phyloP scores from a whole-genome alignment of 1,140 invertebrate species.

The Propsilocerus akamusi region DNA sequence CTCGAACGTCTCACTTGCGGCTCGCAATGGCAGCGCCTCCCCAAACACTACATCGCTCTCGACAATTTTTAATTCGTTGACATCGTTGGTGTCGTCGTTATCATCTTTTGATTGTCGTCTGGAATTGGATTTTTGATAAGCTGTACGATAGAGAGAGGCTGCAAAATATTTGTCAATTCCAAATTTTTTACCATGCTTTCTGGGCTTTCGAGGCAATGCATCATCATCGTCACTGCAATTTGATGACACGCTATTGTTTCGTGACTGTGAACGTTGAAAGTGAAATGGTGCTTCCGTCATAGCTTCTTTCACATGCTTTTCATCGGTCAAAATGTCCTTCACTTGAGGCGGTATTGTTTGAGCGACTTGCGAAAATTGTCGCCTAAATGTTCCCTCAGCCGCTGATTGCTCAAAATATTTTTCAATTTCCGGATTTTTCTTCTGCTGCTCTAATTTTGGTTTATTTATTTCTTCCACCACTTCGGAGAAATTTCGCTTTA shows the following conservation, averaged over 20 bases:
- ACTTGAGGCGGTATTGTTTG: background rate
- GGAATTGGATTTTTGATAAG: background rate
- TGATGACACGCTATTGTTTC: background rate
- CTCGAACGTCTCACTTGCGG: background rate
- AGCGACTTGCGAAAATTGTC: background rate
- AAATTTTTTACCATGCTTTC: background rate
- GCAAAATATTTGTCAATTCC: background rate
- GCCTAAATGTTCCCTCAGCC: background rate
- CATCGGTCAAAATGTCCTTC: background rate
- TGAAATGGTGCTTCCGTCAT: background rate
- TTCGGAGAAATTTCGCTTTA: background rate
- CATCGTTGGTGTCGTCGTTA: background rate
- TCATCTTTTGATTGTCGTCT: no score
- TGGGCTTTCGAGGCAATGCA: background rate
- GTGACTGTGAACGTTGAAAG: background rate
- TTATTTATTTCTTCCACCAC: background rate
- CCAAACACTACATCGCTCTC: background rate
- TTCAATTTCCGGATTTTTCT: background rate
- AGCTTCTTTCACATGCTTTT: background rate
- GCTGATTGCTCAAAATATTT: background rate
- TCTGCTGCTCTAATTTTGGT: background rate
- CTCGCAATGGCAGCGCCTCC: background rate
- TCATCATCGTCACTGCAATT: background rate
- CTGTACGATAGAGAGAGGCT: background rate
- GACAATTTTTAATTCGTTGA: background rate